Percentiles rank a stretch among this genome's conserved stretches.
Conservation (phyloP, 2,797 vertebrate genomes). For the Muraenolepis orangiensis region DNA sequence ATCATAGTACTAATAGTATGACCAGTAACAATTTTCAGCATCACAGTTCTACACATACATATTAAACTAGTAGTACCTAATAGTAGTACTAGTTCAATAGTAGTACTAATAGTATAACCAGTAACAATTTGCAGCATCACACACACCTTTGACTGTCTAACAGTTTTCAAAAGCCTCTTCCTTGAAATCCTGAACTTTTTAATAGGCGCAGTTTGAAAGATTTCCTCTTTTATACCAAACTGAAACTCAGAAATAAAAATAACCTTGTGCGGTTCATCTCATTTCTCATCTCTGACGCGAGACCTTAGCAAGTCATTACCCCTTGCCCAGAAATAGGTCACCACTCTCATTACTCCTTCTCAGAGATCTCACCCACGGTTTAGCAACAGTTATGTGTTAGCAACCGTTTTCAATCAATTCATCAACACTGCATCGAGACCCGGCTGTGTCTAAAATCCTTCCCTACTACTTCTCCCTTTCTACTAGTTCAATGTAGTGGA, state of each 20-base stretch:
- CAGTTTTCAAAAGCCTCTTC: no score
- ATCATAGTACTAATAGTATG: no score
- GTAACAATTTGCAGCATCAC: background rate
- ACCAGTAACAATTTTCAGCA: background rate
- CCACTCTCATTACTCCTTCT: conserved; percentile 1
- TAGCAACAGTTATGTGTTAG: conserved; percentile 7
- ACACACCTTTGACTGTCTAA: background rate
- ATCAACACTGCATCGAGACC: background rate
- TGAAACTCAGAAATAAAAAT: background rate
- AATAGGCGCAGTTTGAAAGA: background rate
- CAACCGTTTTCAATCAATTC: background rate
- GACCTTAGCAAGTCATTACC: background rate
- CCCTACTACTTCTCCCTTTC: no score
- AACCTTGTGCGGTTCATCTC: background rate
- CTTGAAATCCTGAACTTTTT: background rate
- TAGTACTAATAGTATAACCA: background rate
- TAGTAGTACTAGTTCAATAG: background rate
- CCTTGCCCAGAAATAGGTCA: background rate
- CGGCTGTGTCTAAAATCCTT: no score
- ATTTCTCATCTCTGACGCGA: background rate
- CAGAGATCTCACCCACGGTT: background rate
- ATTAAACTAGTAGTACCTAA: no score
- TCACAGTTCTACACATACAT: no score
- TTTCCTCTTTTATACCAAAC: background rate
- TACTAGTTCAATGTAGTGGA: no score